These are phyloP conservation scores for Rhabdornis inornatus DNA, from an alignment of 2,113 vertebrate species.

Conservation along the genomic window DNA sequence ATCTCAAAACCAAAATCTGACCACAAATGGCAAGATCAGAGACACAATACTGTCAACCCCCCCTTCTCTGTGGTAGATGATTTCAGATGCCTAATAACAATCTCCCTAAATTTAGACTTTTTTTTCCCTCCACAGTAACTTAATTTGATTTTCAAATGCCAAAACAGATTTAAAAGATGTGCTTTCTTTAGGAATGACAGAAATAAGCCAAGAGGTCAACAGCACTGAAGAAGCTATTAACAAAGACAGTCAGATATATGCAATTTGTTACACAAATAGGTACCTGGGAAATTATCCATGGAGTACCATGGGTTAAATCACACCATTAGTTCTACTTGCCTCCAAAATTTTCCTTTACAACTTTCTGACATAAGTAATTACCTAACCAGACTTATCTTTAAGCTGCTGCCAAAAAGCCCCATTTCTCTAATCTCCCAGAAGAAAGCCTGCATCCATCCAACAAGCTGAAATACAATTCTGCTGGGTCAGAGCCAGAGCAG, in stretches of 20 bases:
- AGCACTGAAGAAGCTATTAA: neutral
- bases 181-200: neutral
- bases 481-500: neutral
- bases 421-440: slow-evolving; percentile 8
- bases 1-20: neutral
- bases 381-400: slow-evolving; percentile 9
- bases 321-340: neutral
- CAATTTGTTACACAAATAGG: neutral
- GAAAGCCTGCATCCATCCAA: neutral
- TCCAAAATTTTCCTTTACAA: neutral
- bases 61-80: neutral
- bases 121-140: neutral
- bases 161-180: neutral
- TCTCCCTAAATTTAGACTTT: neutral
- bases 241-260: neutral
- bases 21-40: neutral
- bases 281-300: neutral
- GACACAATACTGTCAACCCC: fast-evolving
- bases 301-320: neutral
- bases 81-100: neutral
- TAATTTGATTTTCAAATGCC: neutral
- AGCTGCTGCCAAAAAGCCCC: neutral
- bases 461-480: neutral
- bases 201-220: neutral
- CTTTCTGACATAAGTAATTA: slow-evolving; percentile 26